Conservation (phyloP, 2,113 vertebrate species). For the Jaculus jaculus region DNA sequence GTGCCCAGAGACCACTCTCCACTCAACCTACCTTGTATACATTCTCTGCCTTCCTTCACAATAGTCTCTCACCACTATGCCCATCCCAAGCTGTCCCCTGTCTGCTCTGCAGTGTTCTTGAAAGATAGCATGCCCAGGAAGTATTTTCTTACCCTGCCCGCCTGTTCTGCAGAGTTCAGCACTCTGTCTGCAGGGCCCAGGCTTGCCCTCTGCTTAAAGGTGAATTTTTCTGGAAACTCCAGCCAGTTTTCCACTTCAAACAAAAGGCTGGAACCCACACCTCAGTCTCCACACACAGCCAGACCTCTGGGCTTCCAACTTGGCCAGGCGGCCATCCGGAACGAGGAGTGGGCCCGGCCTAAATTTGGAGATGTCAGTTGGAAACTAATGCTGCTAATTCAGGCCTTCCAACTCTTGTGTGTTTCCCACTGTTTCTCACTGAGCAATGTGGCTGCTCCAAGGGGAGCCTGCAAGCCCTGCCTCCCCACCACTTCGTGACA, state of each 20-base stretch:
- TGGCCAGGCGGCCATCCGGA: conserved; percentile 66
- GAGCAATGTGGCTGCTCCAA: neutral
- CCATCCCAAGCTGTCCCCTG: neutral
- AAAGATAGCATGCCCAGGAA: conserved; percentile 13
- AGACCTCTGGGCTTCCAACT: conserved; percentile 76
- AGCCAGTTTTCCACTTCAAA: conserved; percentile 79
- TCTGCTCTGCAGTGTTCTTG: neutral
- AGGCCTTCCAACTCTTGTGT: conserved; percentile 50
- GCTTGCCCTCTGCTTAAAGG: conserved; percentile 73
- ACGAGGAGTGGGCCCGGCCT: conserved; percentile 73
- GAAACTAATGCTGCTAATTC: conserved; percentile 71
- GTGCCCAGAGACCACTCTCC: neutral
- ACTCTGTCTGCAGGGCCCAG: conserved; percentile 58
- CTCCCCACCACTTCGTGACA: neutral
- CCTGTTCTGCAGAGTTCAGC: conserved; percentile 76
- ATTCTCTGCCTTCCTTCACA: neutral
- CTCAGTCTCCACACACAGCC: conserved; percentile 67
- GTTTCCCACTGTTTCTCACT: conserved; percentile 12
- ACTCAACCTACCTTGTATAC: neutral
- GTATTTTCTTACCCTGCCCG: conserved; percentile 48
- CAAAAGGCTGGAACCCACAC: conserved; percentile 77
- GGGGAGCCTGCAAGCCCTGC: neutral
- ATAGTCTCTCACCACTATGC: neutral
- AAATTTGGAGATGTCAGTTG: conserved; percentile 73
- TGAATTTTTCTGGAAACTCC: conserved; percentile 77